These are phyloP conservation scores for Ptilorrhoa leucosticta DNA, from an alignment of 2,113 vertebrate species.

Conservation along the genomic window DNA sequence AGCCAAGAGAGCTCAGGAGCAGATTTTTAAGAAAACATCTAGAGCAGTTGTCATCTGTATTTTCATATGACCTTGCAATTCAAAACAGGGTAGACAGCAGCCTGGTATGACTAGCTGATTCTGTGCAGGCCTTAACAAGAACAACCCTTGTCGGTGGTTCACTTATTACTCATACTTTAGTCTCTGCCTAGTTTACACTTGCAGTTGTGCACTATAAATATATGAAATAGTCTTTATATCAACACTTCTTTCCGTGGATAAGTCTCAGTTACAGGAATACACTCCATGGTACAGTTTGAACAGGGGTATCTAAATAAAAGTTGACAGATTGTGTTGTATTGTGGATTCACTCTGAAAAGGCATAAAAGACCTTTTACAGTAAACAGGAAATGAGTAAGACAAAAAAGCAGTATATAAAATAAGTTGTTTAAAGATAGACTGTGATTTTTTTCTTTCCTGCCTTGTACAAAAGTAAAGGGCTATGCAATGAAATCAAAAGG, in stretches of 20 bases:
- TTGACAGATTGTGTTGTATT: background rate
- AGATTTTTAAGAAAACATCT: background rate
- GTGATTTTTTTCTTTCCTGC: background rate
- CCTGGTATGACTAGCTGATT: background rate
- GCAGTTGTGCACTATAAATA: background rate
- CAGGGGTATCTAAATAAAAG: background rate
- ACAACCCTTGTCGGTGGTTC: background rate
- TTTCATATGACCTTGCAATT: background rate
- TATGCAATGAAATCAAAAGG: background rate
- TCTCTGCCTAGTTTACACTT: background rate
- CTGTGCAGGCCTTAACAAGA: constrained; percentile 32
- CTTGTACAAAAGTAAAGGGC: background rate
- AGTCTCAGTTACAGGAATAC: background rate
- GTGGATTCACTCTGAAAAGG: background rate
- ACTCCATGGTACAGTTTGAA: background rate
- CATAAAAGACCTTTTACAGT: background rate
- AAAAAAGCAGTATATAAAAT: background rate
- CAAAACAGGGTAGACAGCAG: background rate
- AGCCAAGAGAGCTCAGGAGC: background rate
- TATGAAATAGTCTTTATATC: background rate
- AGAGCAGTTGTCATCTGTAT: background rate
- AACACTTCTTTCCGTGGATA: background rate
- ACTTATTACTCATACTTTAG: background rate
- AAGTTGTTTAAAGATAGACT: background rate
- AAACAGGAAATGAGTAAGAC: constrained; percentile 40